Conservation (phyloP, 2,113 vertebrate genomes). For the Onychorhynchus coronatus region DNA sequence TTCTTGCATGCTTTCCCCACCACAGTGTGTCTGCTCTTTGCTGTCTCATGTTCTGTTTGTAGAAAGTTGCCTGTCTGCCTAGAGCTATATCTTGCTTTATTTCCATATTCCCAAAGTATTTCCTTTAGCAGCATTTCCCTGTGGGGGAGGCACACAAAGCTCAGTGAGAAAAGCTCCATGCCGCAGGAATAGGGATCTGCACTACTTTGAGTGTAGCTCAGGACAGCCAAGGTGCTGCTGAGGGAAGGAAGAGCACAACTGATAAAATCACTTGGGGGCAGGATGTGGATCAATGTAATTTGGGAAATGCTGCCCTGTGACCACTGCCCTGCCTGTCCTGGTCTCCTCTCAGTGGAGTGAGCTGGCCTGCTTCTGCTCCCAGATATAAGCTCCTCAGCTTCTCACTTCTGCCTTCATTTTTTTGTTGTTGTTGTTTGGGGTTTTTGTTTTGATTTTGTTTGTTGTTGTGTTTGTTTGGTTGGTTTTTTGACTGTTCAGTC, state of each 20-base stretch:
- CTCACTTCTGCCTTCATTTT: not conserved
- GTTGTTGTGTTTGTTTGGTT: not conserved
- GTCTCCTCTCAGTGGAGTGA: not conserved
- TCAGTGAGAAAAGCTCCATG: not conserved
- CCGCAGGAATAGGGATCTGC: not conserved
- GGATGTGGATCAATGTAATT: constrained; percentile 5
- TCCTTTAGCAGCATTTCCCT: constrained; percentile 7
- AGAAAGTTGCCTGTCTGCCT: not conserved
- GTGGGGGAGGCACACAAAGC: not conserved
- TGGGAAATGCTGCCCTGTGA: not conserved
- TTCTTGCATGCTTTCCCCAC: not conserved
- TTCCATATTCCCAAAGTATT: not conserved
- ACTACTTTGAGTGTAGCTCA: not conserved
- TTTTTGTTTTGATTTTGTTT: not conserved
- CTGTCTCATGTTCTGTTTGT: not conserved
- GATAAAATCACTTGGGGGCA: not conserved
- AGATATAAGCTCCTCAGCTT: not conserved
- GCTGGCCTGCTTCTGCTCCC: not conserved
- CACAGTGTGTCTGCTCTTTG: not conserved
- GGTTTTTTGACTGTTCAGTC: not conserved
- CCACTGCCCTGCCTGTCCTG: not conserved
- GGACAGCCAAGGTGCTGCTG: not conserved
- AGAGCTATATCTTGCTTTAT: not conserved
- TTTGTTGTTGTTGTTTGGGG: not conserved
- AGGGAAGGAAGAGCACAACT: not conserved